Evolutionary conservation across 2,113 vertebrate genomes (phyloP).

Genomic region (Pristiophorus japonicus): DNA sequence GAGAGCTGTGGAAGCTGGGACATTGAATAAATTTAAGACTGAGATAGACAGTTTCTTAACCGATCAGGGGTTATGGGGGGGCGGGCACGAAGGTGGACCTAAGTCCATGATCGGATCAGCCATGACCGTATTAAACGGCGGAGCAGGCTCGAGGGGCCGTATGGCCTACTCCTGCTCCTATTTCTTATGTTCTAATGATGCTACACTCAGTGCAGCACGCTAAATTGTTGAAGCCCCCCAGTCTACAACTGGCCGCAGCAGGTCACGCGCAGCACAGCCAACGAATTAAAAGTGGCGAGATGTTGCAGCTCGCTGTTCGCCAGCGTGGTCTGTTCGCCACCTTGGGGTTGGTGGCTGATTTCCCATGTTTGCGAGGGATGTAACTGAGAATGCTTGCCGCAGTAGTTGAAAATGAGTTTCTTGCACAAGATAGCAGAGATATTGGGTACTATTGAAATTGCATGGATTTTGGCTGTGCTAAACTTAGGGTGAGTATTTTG

Average conservation of each 20-base stretch:
- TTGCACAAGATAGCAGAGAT: not conserved
- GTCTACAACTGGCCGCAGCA: not conserved
- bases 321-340: not conserved
- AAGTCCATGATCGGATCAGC: no score
- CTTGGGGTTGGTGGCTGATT: not conserved
- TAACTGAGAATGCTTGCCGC: not conserved
- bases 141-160: no score
- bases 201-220: not conserved
- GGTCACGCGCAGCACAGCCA: not conserved
- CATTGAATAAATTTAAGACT: no score
- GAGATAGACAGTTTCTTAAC: no score
- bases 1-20: no score
- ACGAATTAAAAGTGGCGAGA: not conserved
- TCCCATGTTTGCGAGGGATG: not conserved
- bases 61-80: no score
- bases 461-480: not conserved
- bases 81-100: no score
- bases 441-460: not conserved
- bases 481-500: not conserved
- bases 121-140: no score
- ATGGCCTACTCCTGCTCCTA: no score
- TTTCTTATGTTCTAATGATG: no score
- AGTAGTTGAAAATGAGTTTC: not conserved
- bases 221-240: not conserved
- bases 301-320: not conserved